Evolutionary conservation across 2,888 invertebrate genomes (phyloP), one percentile per base, ranked within the genome.

Genomic region (Drosophila subquinaria): DNA sequence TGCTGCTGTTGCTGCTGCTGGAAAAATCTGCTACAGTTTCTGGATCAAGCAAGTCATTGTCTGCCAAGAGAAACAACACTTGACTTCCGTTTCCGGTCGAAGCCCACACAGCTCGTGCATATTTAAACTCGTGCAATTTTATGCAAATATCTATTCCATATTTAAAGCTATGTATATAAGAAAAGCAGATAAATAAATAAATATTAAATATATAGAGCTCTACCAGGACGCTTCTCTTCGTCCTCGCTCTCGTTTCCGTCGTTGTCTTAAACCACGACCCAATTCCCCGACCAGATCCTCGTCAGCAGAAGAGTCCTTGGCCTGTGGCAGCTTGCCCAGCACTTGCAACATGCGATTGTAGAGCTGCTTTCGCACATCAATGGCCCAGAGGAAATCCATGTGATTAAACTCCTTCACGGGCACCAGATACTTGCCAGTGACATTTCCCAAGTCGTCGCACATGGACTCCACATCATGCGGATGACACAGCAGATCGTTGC

Each of bases 361-460:
- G 5, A 96, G 85, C 30, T 94, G 80, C 11, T 90, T 91, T 11
- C 94, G 93, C 0, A 94, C 95, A 73, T 94, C 94, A 10, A 92
- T 92, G 0, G 95, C 95, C 93, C 95, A 96, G 48, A 95, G 82
- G 74, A 94, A 96, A 83, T 96, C 96, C 78, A 95, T 91, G 87
- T 96, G 96, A 84, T 94, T 95, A 73, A 95, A 96, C 47, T 93
- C 90, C 27, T 92, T 89, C 70, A 94, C 91, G 0, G 93, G 91
- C 4, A 95, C 93, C 52, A 93, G 90, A 87, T 94, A 93, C 60
- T 92, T 93, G 0, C 93, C 93, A 0, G 93, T 86, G 0, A 94
- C 92, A 53, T 88, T 87, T 13, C 90, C 91, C 63, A 92, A 59
- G 53, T 91, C 91, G 3, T 82, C 83, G 64, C 82, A 91, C 89